phyloP scores from a whole-genome alignment of 2,797 vertebrate genomes.

The Melanogrammus aeglefinus region DNA sequence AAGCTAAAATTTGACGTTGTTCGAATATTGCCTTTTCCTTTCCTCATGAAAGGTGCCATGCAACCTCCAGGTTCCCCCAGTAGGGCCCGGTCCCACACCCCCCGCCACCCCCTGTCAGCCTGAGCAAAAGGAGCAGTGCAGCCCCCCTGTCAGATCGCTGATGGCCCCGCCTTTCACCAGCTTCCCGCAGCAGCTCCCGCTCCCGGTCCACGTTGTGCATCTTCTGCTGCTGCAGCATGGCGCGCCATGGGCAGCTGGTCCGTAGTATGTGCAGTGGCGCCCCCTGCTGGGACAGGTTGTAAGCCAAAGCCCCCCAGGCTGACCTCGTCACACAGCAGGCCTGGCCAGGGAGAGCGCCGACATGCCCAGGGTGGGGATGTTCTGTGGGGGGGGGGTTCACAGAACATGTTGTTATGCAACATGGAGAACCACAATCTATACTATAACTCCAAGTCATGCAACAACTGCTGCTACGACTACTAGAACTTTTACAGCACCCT shows the following conservation, averaged over 20 bases:
- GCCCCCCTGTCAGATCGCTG: constrained; percentile 86
- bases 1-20: neutral
- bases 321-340: constrained; percentile 92
- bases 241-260: constrained; percentile 80
- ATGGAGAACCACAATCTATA: neutral
- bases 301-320: constrained; percentile 93
- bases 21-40: neutral
- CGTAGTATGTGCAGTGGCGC: constrained; percentile 88
- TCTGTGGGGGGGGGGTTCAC: constrained; percentile 68
- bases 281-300: constrained; percentile 78
- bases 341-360: constrained; percentile 84
- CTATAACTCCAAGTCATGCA: neutral
- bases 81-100: neutral
- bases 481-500: neutral
- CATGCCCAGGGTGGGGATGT: constrained; percentile 86
- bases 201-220: constrained; percentile 88
- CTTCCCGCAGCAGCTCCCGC: constrained; percentile 73
- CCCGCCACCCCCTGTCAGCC: constrained; percentile 17
- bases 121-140: constrained; percentile 81
- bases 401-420: neutral
- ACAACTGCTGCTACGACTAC: neutral
- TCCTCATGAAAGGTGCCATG: neutral
- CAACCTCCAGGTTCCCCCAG: neutral
- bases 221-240: constrained; percentile 80
- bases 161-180: constrained; percentile 77